Evolutionary conservation across 1,140 invertebrate species (phyloP).

Genomic region (Neodiprion fabricii): DNA sequence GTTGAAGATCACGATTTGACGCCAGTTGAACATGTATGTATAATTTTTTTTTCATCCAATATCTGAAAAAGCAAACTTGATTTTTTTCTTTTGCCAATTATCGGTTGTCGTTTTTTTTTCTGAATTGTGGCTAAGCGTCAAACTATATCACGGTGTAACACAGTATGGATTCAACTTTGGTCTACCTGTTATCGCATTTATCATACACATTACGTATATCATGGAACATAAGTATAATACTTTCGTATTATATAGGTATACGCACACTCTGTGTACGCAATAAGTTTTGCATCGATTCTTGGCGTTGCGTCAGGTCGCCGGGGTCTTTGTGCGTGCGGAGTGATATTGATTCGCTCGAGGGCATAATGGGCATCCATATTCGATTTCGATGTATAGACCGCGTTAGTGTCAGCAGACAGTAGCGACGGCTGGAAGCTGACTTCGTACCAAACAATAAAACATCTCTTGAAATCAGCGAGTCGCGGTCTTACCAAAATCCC

Average conservation of each 20-base stretch:
- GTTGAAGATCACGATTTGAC: no score
- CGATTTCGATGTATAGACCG: conserved; percentile 38
- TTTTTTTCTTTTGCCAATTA: no score
- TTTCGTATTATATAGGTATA: conserved; percentile 25
- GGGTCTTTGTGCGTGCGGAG: conserved; percentile 45
- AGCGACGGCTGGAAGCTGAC: not conserved
- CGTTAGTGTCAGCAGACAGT: not conserved
- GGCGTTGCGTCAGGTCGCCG: conserved; percentile 34
- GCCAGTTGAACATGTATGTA: no score
- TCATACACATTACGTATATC: conserved; percentile 10
- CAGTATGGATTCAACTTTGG: no score
- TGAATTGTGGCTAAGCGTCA: no score
- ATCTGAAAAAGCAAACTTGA: no score
- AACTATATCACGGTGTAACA: no score
- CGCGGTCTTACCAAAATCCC: no score
- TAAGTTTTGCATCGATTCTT: conserved; percentile 37
- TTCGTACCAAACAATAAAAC: not conserved
- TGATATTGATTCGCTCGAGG: conserved; percentile 46
- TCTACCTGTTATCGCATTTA: not conserved
- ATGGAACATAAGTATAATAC: not conserved
- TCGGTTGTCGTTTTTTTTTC: no score
- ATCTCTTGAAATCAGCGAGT: no score
- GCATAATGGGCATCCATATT: conserved; percentile 42
- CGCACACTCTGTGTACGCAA: not conserved
- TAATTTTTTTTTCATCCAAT: no score